Conservation (phyloP, 2,888 invertebrate genomes). For the Mylabris sibirica region DNA sequence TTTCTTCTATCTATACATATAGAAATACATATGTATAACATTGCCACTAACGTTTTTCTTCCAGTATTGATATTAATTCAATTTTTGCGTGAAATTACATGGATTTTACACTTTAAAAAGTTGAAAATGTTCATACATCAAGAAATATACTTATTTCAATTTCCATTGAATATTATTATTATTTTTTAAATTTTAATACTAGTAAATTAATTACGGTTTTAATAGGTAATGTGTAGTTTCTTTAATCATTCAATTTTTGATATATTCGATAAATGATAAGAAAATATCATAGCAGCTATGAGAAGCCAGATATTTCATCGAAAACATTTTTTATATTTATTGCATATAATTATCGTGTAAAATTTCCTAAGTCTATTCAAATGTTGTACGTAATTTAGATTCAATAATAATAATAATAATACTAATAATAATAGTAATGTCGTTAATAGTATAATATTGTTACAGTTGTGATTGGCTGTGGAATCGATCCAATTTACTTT, state of each 20-base stretch:
- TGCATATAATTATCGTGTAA: no score
- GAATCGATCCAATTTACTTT: slow-evolving; percentile 13
- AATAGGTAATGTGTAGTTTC: background rate
- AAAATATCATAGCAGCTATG: no score
- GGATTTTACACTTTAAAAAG: background rate
- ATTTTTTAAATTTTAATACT: no score
- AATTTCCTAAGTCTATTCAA: no score
- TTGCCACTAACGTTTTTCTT: no score
- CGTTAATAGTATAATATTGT: background rate
- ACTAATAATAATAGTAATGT: background rate
- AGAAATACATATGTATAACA: no score
- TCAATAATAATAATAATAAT: background rate
- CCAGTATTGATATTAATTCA: background rate
- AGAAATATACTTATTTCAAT: background rate
- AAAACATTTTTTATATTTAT: no score
- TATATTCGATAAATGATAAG: no score
- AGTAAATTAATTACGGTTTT: background rate
- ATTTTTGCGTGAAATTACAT: background rate
- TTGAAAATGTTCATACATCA: background rate
- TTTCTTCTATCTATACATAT: no score
- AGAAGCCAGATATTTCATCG: no score
- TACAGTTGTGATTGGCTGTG: background rate
- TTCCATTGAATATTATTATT: no score
- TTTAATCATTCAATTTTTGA: background rate
- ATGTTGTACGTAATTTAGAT: no score